A percentile compares a stretch with the other conserved stretches of the same genome.
Conservation (phyloP, 1,140 invertebrate genomes). For the Brachionus calyciflorus region DNA sequence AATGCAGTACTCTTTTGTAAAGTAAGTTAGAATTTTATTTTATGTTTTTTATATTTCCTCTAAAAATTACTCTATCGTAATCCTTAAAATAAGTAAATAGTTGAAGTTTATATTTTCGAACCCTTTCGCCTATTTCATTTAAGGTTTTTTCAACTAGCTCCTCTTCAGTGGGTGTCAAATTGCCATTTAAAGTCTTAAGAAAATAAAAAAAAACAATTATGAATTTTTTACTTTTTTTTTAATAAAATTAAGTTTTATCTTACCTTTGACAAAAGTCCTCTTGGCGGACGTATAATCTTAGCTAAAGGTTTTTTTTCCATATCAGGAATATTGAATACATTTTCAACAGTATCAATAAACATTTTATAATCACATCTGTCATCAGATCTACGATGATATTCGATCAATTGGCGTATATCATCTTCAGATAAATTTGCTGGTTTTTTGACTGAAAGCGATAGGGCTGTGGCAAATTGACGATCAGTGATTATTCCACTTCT, state of each 20-base stretch:
- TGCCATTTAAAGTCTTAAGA: constrained; percentile 46
- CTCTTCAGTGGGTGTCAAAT: constrained; percentile 53
- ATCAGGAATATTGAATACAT: constrained; percentile 60
- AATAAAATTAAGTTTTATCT: background rate
- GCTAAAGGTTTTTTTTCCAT: constrained; percentile 60
- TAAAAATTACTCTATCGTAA: constrained; percentile 56
- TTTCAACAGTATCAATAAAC: constrained; percentile 60
- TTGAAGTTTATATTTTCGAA: constrained; percentile 54
- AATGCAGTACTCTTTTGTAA: constrained; percentile 55
- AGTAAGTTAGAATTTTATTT: constrained; percentile 4
- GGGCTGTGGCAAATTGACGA: constrained; percentile 59
- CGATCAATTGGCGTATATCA: constrained; percentile 58
- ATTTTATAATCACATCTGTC: constrained; percentile 58
- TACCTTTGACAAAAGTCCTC: constrained; percentile 56
- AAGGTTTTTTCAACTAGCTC: constrained; percentile 51
- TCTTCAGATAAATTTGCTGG: constrained; percentile 55
- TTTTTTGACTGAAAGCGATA: constrained; percentile 56
- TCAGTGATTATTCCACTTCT: constrained; percentile 56
- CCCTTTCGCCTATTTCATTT: constrained; percentile 53
- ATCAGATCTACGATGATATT: constrained; percentile 56
- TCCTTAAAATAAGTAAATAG: constrained; percentile 61
- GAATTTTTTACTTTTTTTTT: background rate
- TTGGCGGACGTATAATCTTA: constrained; percentile 53
- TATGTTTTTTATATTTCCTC: background rate
- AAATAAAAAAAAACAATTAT: background rate